Conservation (phyloP, 1,140 invertebrate species). For the Parapsyche elsis region DNA sequence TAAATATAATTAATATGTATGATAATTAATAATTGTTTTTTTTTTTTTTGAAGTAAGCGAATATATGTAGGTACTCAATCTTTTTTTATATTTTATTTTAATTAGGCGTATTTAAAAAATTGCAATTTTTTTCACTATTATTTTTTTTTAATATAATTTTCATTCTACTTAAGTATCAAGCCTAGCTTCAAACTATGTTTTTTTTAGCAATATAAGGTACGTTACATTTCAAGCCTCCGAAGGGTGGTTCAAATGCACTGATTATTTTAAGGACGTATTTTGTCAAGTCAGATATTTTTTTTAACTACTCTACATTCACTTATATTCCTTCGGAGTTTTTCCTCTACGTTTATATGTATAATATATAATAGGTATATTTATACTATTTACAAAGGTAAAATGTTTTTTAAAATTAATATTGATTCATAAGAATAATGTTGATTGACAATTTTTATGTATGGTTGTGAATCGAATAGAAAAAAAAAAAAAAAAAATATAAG, state of each 20-base stretch:
- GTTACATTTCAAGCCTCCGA: conserved; percentile 44
- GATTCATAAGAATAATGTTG: conserved; percentile 14
- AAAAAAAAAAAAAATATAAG: conserved; percentile 6
- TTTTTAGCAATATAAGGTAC: conserved; percentile 48
- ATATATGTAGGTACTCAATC: conserved; percentile 52
- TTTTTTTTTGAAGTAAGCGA: conserved; percentile 46
- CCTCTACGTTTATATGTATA: not conserved
- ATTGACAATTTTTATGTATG: not conserved
- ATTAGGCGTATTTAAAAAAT: conserved; percentile 53
- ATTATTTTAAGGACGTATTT: conserved; percentile 56
- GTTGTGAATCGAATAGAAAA: not conserved
- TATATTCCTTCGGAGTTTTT: not conserved
- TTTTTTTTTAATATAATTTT: conserved; percentile 38
- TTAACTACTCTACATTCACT: conserved; percentile 47
- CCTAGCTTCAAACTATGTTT: conserved; percentile 53
- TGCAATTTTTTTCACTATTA: conserved; percentile 39
- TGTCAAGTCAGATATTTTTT: conserved; percentile 55
- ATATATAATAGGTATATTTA: not conserved
- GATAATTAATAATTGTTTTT: conserved; percentile 40
- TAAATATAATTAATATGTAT: conserved; percentile 21
- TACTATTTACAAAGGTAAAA: conserved; percentile 6
- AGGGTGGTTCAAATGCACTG: conserved; percentile 45
- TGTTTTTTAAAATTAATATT: not conserved
- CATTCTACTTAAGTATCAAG: conserved; percentile 49
- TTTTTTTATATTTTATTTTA: conserved; percentile 9